phyloP scores from a whole-genome alignment of 2,797 vertebrate genomes.

The Valencia hispanica region DNA sequence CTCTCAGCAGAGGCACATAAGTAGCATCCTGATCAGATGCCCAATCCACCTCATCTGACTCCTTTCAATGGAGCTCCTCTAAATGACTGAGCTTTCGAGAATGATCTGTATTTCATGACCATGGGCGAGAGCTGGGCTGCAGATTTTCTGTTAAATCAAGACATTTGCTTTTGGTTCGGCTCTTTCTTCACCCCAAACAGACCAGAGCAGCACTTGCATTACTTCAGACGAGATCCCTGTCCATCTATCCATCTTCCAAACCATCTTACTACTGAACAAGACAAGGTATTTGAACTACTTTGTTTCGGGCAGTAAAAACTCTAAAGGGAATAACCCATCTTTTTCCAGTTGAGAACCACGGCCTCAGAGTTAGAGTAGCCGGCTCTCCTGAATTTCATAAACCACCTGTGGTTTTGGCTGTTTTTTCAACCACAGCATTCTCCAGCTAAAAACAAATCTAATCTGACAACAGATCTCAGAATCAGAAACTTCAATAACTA shows the following conservation, averaged over 20 bases:
- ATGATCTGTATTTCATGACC: neutral
- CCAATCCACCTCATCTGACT: neutral
- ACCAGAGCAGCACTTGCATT: neutral
- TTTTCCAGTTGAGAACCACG: neutral
- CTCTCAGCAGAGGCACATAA: neutral
- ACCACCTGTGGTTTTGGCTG: conserved; percentile 16
- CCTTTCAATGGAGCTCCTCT: neutral
- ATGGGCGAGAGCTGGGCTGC: neutral
- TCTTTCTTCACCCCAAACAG: too few species aligned
- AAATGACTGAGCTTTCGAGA: neutral
- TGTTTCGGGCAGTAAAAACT: neutral
- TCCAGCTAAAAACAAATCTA: conserved; percentile 26
- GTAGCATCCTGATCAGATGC: neutral
- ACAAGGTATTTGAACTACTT: neutral
- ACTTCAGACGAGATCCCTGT: neutral
- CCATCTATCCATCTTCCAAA: neutral
- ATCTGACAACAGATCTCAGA: conserved; percentile 31
- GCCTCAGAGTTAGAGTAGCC: neutral
- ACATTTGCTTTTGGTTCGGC: neutral
- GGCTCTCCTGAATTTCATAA: neutral
- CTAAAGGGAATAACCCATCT: neutral
- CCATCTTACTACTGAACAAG: neutral
- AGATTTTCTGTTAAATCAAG: neutral
- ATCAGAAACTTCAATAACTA: conserved; percentile 25
- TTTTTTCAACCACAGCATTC: conserved; percentile 28